A percentile compares a stretch with the other conserved stretches of the same genome.
These are phyloP conservation scores for Hypomecis atomaria DNA, from an alignment of 2,888 invertebrate species.

Conservation along the genomic window DNA sequence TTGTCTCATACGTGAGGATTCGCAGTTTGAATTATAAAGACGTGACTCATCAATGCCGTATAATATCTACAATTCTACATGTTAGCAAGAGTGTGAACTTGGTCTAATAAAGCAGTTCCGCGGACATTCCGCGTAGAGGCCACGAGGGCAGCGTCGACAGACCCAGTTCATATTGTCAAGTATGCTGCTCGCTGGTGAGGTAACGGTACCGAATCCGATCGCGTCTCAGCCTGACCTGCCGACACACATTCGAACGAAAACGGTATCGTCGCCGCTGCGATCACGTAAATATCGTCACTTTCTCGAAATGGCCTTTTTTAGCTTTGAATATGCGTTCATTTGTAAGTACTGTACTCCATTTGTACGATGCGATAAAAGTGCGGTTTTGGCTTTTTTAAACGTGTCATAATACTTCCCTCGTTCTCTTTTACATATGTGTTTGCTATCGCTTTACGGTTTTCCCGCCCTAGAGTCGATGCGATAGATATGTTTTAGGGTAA, in stretches of 20 bases:
- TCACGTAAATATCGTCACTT: slow-evolving; percentile 50
- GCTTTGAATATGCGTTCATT: slow-evolving; percentile 3
- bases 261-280: slow-evolving; percentile 47
- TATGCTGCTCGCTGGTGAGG: slow-evolving; percentile 42
- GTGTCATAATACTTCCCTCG: too few species aligned
- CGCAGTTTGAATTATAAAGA: too few species aligned
- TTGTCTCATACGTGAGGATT: too few species aligned
- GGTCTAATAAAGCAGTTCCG: not conserved
- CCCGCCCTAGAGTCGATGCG: too few species aligned
- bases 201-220: slow-evolving; percentile 41
- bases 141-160: slow-evolving; percentile 16
- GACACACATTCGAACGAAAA: slow-evolving; percentile 58
- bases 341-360: not conserved
- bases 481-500: too few species aligned
- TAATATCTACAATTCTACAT: not conserved
- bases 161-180: slow-evolving; percentile 27
- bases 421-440: too few species aligned
- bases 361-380: not conserved
- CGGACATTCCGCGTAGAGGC: slow-evolving; percentile 16
- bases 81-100: not conserved
- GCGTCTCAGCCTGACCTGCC: slow-evolving; percentile 50
- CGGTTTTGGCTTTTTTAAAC: not conserved
- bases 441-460: too few species aligned
- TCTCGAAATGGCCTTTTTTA: slow-evolving; percentile 43
- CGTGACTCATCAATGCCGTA: too few species aligned